A percentile compares a stretch with the other conserved stretches of the same genome.
Evolutionary conservation across 2,113 vertebrate species (phyloP).

Genomic region (Colossoma macropomum): DNA sequence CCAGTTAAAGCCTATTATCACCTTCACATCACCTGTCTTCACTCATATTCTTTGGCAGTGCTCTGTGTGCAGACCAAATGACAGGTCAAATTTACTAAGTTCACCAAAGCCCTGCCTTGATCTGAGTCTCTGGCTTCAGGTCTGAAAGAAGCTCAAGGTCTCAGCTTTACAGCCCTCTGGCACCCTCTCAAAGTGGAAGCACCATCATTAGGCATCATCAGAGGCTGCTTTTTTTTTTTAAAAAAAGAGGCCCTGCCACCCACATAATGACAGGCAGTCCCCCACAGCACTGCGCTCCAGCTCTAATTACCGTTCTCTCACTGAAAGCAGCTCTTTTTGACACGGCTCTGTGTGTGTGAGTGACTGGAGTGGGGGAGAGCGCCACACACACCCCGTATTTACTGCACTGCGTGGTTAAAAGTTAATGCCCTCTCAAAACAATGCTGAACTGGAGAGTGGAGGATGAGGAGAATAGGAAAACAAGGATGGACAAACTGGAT

Average conservation of each 20-base stretch:
- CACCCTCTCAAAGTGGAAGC: constrained; percentile 60
- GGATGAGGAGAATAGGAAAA: constrained; percentile 62
- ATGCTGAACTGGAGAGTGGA: constrained; percentile 10
- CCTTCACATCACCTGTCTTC: too few relatives aligned
- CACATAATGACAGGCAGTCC: constrained; percentile 71
- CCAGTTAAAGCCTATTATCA: too few relatives aligned
- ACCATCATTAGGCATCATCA: constrained; percentile 71
- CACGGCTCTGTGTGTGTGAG: constrained; percentile 64
- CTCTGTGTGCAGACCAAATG: too few relatives aligned
- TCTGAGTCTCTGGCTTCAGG: constrained; percentile 47
- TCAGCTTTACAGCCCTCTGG: constrained; percentile 58
- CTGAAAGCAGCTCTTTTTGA: constrained; percentile 56
- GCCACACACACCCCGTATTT: constrained; percentile 51
- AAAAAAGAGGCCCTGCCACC: constrained; percentile 66
- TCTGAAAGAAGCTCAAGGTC: constrained; percentile 52
- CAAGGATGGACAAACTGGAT: constrained; percentile 51
- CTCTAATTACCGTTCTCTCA: constrained; percentile 69
- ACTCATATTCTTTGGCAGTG: too few relatives aligned
- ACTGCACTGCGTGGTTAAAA: constrained; percentile 36
- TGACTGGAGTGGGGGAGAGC: constrained; percentile 73
- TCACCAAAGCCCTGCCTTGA: constrained; percentile 36
- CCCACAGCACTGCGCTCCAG: constrained; percentile 64
- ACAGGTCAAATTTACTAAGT: neutral
- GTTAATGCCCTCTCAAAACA: constrained; percentile 7
- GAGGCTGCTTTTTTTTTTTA: constrained; percentile 50